Evolutionary conservation across 2,797 vertebrate species (phyloP).

Genomic region (Mormyrus proboscirostris): DNA sequence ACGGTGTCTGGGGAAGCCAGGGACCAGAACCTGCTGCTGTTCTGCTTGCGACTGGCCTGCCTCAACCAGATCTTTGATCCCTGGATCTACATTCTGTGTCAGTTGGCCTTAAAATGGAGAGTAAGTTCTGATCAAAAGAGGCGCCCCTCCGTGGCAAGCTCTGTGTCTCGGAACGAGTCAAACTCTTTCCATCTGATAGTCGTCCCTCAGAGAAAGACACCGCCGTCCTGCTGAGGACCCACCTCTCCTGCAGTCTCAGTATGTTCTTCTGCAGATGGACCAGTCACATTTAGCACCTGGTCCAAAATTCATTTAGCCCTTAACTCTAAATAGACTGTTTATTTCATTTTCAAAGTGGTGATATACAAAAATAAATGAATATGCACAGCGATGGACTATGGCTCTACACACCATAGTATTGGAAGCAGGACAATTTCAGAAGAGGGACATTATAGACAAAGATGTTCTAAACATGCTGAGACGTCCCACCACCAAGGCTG

Average conservation of each 20-base stretch:
- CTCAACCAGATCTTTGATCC: slow-evolving; percentile 17
- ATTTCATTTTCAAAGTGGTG: not conserved
- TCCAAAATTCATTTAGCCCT: not conserved
- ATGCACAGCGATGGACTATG: not conserved
- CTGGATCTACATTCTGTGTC: slow-evolving; percentile 17
- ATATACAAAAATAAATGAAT: not conserved
- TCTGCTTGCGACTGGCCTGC: slow-evolving; percentile 5
- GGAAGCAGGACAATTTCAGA: not conserved
- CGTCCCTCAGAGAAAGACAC: not conserved
- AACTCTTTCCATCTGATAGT: not conserved
- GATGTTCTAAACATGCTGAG: not conserved
- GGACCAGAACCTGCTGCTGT: not conserved
- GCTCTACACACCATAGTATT: not conserved
- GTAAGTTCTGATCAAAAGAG: not conserved
- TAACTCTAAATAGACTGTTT: not conserved
- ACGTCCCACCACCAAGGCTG: not conserved
- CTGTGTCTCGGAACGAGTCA: not conserved
- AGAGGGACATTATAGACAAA: not conserved
- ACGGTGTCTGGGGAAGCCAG: not conserved
- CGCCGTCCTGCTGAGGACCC: not conserved
- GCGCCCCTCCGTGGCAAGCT: not conserved
- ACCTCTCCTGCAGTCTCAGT: not conserved
- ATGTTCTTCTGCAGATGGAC: not conserved
- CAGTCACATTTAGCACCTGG: not conserved
- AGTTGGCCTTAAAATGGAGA: not conserved